Evolutionary conservation across 2,113 vertebrate genomes (phyloP).

Genomic region (Ctenodactylus gundi): DNA sequence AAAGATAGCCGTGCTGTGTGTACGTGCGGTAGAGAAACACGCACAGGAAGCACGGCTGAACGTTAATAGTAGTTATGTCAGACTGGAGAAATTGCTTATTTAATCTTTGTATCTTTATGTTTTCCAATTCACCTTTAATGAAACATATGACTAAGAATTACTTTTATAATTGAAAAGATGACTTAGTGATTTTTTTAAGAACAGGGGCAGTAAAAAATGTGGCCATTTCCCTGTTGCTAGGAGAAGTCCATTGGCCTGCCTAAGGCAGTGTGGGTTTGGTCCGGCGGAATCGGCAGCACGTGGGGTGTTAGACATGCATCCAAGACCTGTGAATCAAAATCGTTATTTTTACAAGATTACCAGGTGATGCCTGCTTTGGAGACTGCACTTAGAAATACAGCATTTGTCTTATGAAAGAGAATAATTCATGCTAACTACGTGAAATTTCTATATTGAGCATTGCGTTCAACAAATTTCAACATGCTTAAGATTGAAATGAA

Average conservation of each 20-base stretch:
- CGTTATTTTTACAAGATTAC: background rate
- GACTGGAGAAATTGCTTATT: background rate
- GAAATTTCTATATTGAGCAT: background rate
- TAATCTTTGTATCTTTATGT: background rate
- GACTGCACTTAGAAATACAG: background rate
- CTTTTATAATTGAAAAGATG: background rate
- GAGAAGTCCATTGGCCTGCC: background rate
- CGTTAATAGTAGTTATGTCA: background rate
- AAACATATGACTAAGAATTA: background rate
- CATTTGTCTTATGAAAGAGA: background rate
- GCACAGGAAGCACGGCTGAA: background rate
- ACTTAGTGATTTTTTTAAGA: constrained; percentile 7
- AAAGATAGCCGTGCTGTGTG: background rate
- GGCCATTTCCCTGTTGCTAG: background rate
- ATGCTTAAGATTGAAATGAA: background rate
- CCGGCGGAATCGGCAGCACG: background rate
- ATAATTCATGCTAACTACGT: background rate
- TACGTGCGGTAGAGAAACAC: background rate
- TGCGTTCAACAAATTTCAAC: background rate
- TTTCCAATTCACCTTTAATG: background rate
- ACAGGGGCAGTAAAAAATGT: background rate
- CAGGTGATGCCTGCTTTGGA: background rate
- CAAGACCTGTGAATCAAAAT: background rate
- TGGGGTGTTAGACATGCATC: background rate
- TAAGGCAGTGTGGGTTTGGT: background rate